Percentiles rank a stretch among this genome's conserved stretches.
phyloP scores from a whole-genome alignment of 2,113 vertebrate genomes.

The Eupsittula cactorum region DNA sequence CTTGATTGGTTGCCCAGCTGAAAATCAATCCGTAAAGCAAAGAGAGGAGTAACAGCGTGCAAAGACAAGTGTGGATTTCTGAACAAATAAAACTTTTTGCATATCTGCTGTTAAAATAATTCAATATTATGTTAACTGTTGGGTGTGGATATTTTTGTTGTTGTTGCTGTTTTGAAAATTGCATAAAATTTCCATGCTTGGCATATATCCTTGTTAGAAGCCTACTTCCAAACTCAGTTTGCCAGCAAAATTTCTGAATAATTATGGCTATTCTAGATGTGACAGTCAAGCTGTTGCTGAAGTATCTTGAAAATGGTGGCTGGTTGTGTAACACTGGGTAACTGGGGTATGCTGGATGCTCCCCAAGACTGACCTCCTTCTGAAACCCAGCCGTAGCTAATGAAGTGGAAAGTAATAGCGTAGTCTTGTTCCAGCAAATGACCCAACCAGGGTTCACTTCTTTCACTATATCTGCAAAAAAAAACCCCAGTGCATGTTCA shows the following conservation, averaged over 20 bases:
- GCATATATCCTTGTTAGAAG: neutral
- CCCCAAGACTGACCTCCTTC: neutral
- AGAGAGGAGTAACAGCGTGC: neutral
- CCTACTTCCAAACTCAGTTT: neutral
- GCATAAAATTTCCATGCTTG: neutral
- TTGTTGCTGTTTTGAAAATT: constrained; percentile 1
- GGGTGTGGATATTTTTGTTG: neutral
- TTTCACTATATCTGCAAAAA: neutral
- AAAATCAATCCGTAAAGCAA: neutral
- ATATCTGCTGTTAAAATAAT: neutral
- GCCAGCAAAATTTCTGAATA: neutral
- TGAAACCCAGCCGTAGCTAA: neutral
- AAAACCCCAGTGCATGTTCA: neutral
- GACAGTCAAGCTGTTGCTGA: neutral
- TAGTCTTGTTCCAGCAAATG: neutral
- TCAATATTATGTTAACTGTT: neutral
- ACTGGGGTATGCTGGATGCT: neutral
- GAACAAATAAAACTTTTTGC: neutral
- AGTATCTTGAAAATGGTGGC: neutral
- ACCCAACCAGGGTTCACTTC: neutral
- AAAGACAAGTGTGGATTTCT: neutral
- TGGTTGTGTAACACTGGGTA: neutral
- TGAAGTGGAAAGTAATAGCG: neutral
- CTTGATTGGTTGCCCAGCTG: neutral
- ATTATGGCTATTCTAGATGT: constrained; percentile 51